Percentiles rank a stretch among this genome's conserved stretches.
These are phyloP conservation scores for Arrhamphus sclerolepis DNA, from an alignment of 2,797 vertebrate species.

Conservation along the genomic window DNA sequence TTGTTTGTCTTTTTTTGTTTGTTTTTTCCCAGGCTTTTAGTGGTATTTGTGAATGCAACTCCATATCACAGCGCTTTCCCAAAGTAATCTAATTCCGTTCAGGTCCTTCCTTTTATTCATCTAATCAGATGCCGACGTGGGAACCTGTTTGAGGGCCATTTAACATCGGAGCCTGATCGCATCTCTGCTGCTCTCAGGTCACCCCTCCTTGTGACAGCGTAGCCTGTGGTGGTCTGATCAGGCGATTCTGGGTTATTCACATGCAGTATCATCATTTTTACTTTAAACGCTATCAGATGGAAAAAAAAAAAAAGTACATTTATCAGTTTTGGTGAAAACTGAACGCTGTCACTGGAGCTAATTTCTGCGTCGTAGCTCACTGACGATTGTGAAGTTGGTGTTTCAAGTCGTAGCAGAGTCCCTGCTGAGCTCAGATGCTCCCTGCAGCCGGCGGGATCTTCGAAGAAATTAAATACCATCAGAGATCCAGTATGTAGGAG, in stretches of 20 bases:
- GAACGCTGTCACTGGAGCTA: slow-evolving; percentile 8
- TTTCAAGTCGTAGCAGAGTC: slow-evolving; percentile 40
- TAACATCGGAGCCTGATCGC: slow-evolving; percentile 65
- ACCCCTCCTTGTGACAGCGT: slow-evolving; percentile 40
- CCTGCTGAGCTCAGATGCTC: slow-evolving; percentile 40
- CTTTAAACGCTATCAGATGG: slow-evolving; percentile 6
- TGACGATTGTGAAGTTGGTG: slow-evolving; percentile 25
- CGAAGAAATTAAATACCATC: slow-evolving; percentile 54
- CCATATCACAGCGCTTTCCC: too few species aligned
- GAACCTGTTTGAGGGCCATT: slow-evolving; percentile 58
- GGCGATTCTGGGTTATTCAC: slow-evolving; percentile 60
- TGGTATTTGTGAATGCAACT: too few species aligned
- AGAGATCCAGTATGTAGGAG: slow-evolving; percentile 63
- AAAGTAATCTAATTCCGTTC: too few species aligned
- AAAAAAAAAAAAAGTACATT: too few species aligned
- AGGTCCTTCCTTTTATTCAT: slow-evolving; percentile 23
- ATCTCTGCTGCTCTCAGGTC: slow-evolving; percentile 52
- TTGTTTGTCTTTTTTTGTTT: too few species aligned
- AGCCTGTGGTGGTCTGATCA: slow-evolving; percentile 57
- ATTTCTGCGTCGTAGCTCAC: background rate
- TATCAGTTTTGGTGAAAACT: slow-evolving; percentile 26
- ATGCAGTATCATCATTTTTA: slow-evolving; percentile 25
- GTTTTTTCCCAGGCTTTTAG: too few species aligned
- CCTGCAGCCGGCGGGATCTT: slow-evolving; percentile 41
- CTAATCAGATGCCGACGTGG: slow-evolving; percentile 50